A percentile compares a stretch with the other conserved stretches of the same genome.
phyloP scores from a whole-genome alignment of 2,797 vertebrate species.

The Ispidina lecontei region DNA sequence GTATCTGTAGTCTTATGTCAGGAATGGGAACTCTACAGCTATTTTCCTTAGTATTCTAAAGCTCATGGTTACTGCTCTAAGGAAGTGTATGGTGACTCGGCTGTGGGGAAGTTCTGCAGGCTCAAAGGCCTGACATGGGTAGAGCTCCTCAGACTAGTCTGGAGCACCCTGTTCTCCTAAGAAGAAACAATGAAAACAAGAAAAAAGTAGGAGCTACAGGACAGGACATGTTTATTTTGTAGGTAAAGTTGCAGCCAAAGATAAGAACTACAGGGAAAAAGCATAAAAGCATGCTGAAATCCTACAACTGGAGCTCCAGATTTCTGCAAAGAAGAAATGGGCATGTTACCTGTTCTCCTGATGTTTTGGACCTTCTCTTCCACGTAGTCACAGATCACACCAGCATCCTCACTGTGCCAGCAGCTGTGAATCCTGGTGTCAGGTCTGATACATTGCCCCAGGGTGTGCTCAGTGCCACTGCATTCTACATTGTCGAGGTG shows the following conservation, averaged over 20 bases:
- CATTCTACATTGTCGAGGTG: conserved; percentile 85
- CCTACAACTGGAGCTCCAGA: neutral
- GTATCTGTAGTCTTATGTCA: neutral
- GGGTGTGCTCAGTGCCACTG: conserved; percentile 77
- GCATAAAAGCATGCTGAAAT: neutral
- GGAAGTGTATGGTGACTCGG: neutral
- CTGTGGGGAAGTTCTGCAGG: neutral
- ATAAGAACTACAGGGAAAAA: conserved; percentile 9
- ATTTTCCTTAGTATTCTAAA: neutral
- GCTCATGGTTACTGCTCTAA: neutral
- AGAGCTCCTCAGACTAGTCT: neutral
- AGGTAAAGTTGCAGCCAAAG: neutral
- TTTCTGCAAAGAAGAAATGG: neutral
- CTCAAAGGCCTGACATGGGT: neutral
- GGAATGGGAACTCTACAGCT: neutral
- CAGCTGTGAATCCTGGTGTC: conserved; percentile 79
- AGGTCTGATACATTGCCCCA: conserved; percentile 80
- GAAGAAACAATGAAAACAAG: neutral
- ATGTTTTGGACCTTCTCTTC: conserved; percentile 74
- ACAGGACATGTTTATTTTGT: neutral
- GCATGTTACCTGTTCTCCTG: conserved; percentile 26
- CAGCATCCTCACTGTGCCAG: conserved; percentile 86
- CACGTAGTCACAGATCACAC: conserved; percentile 87
- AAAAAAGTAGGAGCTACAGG: neutral
- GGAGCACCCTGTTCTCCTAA: neutral